Percentiles rank a stretch among this genome's conserved stretches.
Evolutionary conservation across 2,888 invertebrate genomes (phyloP).

Genomic region (Epistrophe grossulariae): DNA sequence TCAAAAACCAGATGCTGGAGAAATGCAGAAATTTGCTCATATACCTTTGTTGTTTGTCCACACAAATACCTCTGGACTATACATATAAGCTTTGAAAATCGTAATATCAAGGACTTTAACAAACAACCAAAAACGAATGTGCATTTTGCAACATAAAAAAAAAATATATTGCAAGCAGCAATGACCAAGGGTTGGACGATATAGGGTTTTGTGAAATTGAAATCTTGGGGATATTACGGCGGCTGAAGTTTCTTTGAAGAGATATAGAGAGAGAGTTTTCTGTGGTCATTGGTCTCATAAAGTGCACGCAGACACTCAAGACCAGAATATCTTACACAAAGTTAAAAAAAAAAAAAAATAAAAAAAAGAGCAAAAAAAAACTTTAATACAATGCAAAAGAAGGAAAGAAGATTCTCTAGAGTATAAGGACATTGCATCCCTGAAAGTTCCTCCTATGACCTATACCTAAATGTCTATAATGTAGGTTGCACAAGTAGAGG

Average conservation of each 20-base stretch:
- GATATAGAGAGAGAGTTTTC: slow-evolving; percentile 46
- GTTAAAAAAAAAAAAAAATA: neutral
- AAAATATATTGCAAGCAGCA: slow-evolving; percentile 2
- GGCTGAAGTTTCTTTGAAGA: slow-evolving; percentile 13
- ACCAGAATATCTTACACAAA: slow-evolving; percentile 55
- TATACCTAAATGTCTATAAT: too few relatives aligned
- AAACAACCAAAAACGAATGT: slow-evolving; percentile 69
- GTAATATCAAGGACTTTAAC: slow-evolving; percentile 68
- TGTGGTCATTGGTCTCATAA: slow-evolving; percentile 74
- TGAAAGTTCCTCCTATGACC: slow-evolving; percentile 48
- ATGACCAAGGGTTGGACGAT: neutral
- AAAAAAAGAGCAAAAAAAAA: neutral
- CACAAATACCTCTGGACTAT: slow-evolving; percentile 47
- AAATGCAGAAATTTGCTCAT: slow-evolving; percentile 62
- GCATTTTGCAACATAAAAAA: slow-evolving; percentile 68
- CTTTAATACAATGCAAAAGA: slow-evolving; percentile 11
- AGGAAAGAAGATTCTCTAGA: slow-evolving; percentile 9
- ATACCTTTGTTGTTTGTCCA: slow-evolving; percentile 31
- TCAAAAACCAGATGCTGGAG: slow-evolving; percentile 18
- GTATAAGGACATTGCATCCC: slow-evolving; percentile 60
- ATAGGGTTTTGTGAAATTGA: slow-evolving; percentile 28
- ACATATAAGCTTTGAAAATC: slow-evolving; percentile 43
- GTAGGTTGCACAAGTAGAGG: slow-evolving; percentile 44
- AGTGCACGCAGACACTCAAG: slow-evolving; percentile 67
- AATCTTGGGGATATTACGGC: slow-evolving; percentile 35